Evolutionary conservation across 2,888 invertebrate genomes (phyloP).

Genomic region (Pandemis corylana): DNA sequence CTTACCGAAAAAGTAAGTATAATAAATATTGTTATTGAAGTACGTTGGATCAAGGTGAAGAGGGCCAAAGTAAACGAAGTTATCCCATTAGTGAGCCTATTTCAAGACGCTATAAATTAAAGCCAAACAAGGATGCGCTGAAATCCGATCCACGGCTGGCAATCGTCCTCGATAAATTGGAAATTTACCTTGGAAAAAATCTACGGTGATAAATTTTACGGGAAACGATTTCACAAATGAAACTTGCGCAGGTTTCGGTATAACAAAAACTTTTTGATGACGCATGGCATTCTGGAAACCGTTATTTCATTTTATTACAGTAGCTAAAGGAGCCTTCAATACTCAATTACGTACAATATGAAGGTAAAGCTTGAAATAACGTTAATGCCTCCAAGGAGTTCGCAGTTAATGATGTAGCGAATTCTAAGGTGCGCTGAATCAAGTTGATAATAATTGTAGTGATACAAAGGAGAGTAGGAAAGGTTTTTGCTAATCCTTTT

Average conservation of each 20-base stretch:
- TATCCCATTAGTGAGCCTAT: constrained; percentile 52
- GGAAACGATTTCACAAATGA: constrained; percentile 44
- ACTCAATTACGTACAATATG: constrained; percentile 18
- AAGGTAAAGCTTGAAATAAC: constrained; percentile 23
- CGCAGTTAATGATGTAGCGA: constrained; percentile 31
- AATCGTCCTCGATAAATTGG: constrained; percentile 51
- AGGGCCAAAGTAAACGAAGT: constrained; percentile 52
- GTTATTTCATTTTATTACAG: constrained; percentile 28
- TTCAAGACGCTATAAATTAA: constrained; percentile 60
- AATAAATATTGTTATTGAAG: constrained; percentile 45
- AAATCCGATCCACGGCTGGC: constrained; percentile 51
- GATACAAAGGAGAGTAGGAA: constrained; percentile 63
- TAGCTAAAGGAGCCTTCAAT: constrained; percentile 30
- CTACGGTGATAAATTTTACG: constrained; percentile 44
- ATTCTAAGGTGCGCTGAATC: constrained; percentile 31
- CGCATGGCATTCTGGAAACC: constrained; percentile 35
- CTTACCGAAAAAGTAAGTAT: constrained; percentile 28
- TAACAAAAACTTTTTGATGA: constrained; percentile 43
- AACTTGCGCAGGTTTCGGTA: constrained; percentile 39
- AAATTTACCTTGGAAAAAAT: constrained; percentile 52
- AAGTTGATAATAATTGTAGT: constrained; percentile 38
- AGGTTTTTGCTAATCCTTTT: constrained; percentile 72
- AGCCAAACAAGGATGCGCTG: constrained; percentile 53
- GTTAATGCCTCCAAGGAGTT: constrained; percentile 19
- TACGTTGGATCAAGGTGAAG: constrained; percentile 47